These are phyloP conservation scores for Latrodectus geometricus DNA, from an alignment of 1,140 invertebrate species.

Conservation along the genomic window DNA sequence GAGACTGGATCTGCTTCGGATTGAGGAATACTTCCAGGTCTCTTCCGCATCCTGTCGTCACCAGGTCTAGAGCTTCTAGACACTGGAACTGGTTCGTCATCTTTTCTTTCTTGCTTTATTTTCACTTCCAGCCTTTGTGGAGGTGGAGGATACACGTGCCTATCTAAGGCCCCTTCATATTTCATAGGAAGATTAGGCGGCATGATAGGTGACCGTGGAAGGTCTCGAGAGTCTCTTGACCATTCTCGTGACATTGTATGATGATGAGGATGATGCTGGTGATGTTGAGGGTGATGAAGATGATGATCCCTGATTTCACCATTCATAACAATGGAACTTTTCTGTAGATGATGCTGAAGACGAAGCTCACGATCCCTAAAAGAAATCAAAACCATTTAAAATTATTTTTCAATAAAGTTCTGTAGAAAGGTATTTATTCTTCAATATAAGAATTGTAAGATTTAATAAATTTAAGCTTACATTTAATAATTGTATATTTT, in stretches of 20 bases:
- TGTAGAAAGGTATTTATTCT: no score
- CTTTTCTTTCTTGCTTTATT: constrained; percentile 57
- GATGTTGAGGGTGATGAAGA: constrained; percentile 43
- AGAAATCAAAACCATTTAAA: background rate
- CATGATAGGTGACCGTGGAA: constrained; percentile 41
- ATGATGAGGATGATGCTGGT: constrained; percentile 42
- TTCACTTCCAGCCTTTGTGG: constrained; percentile 43
- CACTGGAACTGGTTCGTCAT: constrained; percentile 42
- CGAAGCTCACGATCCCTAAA: constrained; percentile 49
- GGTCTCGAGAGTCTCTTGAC: constrained; percentile 20
- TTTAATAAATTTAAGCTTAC: no score
- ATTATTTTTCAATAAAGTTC: no score
- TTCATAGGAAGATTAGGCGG: constrained; percentile 28
- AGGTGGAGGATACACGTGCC: constrained; percentile 14
- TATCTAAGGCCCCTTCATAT: constrained; percentile 44
- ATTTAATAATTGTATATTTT: no score
- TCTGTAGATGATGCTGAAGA: constrained; percentile 52
- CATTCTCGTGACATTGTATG: constrained; percentile 3
- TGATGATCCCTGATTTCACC: constrained; percentile 58
- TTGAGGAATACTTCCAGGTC: constrained; percentile 37
- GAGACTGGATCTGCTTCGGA: constrained; percentile 43
- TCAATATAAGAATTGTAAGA: no score
- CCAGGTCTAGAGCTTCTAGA: constrained; percentile 13
- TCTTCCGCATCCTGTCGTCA: constrained; percentile 52
- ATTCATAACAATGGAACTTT: constrained; percentile 52